Evolutionary conservation across 2,113 vertebrate genomes (phyloP).

Genomic region (Turdus rufiventris): DNA sequence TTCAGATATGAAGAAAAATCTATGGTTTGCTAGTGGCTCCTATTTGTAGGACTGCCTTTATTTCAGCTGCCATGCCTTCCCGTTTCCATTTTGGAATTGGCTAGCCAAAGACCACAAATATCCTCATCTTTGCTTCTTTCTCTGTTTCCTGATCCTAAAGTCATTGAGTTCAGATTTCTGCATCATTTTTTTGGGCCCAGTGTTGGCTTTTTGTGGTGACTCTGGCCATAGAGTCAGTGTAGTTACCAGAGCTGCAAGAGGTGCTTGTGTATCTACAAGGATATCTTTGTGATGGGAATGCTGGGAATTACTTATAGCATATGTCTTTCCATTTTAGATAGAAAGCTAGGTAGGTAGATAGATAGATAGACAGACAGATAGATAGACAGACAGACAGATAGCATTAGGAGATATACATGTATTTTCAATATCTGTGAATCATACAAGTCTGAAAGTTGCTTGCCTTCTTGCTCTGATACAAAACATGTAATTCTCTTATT

Average conservation of each 20-base stretch:
- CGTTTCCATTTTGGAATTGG: background rate
- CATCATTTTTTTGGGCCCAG: background rate
- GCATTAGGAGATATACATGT: background rate
- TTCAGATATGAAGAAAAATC: background rate
- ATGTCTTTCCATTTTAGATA: background rate
- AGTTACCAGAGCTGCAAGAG: background rate
- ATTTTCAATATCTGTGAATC: background rate
- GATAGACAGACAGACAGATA: no score
- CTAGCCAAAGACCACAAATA: background rate
- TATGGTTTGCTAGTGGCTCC: background rate
- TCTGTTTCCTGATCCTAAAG: background rate
- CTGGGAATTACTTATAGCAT: background rate
- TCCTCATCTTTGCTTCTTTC: background rate
- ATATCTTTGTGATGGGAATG: background rate
- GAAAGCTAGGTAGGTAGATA: no score
- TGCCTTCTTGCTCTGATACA: background rate
- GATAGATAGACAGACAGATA: no score
- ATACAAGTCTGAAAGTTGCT: background rate
- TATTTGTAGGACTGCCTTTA: background rate
- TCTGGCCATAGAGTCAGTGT: fast-evolving
- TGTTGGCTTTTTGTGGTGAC: background rate
- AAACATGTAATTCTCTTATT: conserved; percentile 53
- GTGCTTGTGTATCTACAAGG: background rate
- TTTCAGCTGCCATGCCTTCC: background rate
- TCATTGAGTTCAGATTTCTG: background rate